These are phyloP conservation scores for Vulpes vulpes DNA, from an alignment of 2,113 vertebrate genomes.

Conservation along the genomic window DNA sequence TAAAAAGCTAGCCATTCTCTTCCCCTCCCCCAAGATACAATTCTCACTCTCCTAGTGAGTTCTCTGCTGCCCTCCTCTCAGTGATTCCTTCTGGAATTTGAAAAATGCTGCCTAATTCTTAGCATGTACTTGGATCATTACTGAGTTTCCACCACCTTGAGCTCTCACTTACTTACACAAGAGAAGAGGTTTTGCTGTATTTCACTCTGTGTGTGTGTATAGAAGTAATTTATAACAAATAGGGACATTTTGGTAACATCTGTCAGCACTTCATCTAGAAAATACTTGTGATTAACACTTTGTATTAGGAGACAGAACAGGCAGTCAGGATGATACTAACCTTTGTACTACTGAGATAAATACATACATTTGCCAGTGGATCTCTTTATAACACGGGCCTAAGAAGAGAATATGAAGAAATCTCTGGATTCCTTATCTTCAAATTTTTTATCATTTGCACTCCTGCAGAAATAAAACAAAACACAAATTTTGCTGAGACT, in stretches of 20 bases:
- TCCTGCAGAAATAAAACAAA: constrained; percentile 20
- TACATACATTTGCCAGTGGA: constrained; percentile 27
- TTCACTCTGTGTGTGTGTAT: constrained; percentile 71
- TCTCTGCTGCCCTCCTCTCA: constrained; percentile 47
- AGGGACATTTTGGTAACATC: constrained; percentile 85
- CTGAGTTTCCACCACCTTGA: constrained; percentile 78
- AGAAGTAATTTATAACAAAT: constrained; percentile 82
- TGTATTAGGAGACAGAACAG: constrained; percentile 44
- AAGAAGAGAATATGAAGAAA: constrained; percentile 67
- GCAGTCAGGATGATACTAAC: constrained; percentile 73
- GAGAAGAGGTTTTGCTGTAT: constrained; percentile 65
- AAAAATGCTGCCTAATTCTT: constrained; percentile 83
- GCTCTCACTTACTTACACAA: constrained; percentile 66
- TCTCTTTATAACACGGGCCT: not conserved
- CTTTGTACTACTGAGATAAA: constrained; percentile 72
- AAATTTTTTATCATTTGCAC: constrained; percentile 1
- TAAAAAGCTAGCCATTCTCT: constrained; percentile 72
- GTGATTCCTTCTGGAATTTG: constrained; percentile 84
- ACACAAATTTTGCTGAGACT: not conserved
- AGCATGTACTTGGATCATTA: constrained; percentile 80
- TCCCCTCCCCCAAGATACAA: constrained; percentile 78
- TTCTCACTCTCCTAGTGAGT: constrained; percentile 48
- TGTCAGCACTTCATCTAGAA: constrained; percentile 85
- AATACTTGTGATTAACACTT: constrained; percentile 83
- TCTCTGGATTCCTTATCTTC: not conserved